phyloP scores from a whole-genome alignment of 2,888 invertebrate species.

The Cantharis rustica region DNA sequence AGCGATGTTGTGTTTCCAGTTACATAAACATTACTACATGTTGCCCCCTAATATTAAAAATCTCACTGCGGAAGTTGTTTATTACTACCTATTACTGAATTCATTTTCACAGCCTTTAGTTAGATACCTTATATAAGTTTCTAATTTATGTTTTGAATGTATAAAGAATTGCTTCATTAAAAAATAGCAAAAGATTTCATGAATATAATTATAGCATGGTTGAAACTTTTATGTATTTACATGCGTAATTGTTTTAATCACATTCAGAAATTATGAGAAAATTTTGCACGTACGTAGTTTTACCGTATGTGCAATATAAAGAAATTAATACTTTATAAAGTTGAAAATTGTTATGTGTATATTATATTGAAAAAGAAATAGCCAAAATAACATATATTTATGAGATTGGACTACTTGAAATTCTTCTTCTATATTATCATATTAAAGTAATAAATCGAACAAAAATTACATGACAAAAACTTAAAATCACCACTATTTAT shows the following conservation, averaged over 20 bases:
- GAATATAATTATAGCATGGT: background rate
- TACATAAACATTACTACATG: background rate
- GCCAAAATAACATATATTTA: conserved; percentile 13
- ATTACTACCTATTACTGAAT: background rate
- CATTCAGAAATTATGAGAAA: background rate
- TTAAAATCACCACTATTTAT: conserved; percentile 21
- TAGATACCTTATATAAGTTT: background rate
- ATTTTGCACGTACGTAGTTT: background rate
- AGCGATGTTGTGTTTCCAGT: background rate
- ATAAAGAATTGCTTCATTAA: background rate
- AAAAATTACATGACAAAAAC: conserved; percentile 25
- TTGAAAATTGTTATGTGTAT: background rate
- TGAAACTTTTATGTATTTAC: background rate
- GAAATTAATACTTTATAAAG: background rate
- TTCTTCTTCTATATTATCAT: conserved; percentile 18
- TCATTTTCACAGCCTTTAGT: background rate
- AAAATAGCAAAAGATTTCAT: background rate
- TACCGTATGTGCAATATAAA: background rate
- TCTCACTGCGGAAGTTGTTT: background rate
- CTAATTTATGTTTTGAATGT: background rate
- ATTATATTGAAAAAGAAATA: background rate
- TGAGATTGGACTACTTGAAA: conserved; percentile 12
- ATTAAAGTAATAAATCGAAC: conserved; percentile 18
- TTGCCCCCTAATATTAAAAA: background rate
- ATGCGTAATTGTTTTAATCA: background rate